These are phyloP conservation scores for Falco biarmicus DNA, from an alignment of 2,797 vertebrate species.

Conservation along the genomic window DNA sequence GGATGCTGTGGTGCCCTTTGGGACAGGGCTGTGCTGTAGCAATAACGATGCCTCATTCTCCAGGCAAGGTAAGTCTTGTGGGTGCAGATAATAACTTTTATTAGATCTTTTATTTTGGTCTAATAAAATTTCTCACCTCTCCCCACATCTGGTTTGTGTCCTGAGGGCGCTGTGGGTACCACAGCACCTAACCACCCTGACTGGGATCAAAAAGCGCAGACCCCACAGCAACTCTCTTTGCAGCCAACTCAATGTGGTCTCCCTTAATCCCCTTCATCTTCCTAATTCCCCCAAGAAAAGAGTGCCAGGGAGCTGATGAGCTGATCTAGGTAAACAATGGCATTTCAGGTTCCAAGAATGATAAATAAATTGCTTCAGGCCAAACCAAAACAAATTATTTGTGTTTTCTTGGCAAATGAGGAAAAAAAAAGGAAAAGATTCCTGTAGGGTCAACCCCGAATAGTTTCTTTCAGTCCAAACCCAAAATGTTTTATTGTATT, in stretches of 20 bases:
- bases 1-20: background rate
- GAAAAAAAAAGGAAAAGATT: background rate
- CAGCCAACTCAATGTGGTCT: background rate
- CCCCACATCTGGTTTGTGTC: background rate
- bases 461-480: slow-evolving; percentile 19
- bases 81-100: background rate
- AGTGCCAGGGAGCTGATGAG: background rate
- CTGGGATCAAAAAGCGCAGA: background rate
- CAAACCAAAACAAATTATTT: slow-evolving; percentile 49
- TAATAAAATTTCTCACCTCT: background rate
- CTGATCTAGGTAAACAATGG: slow-evolving; percentile 44
- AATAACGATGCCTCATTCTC: background rate
- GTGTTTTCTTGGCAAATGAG: background rate
- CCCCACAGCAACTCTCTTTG: background rate
- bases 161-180: background rate
- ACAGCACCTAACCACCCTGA: background rate
- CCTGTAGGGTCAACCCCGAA: background rate
- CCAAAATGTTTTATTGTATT: background rate
- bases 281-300: slow-evolving; percentile 7
- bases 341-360: background rate
- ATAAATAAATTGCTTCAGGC: slow-evolving; percentile 47
- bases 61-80: background rate
- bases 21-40: background rate
- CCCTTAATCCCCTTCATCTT: slow-evolving; percentile 30
- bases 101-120: background rate